Percentiles rank a stretch among this genome's conserved stretches.
Evolutionary conservation across 2,797 vertebrate species (phyloP).

Genomic region (Acanthurus leucopareius): DNA sequence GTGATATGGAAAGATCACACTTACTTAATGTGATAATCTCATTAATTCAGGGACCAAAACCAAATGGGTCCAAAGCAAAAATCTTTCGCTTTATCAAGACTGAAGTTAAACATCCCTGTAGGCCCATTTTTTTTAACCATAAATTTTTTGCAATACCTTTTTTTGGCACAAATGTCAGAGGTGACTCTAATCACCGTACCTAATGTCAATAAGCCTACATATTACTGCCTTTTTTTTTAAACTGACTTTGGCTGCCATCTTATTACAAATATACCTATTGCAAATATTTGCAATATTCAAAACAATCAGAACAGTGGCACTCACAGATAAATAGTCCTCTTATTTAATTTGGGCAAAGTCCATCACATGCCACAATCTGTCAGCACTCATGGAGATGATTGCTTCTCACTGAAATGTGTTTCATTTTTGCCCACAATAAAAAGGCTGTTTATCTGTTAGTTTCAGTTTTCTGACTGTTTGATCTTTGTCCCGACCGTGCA

Average conservation of each 20-base stretch:
- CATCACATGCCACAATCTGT: too few relatives aligned
- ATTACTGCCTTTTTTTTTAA: not conserved
- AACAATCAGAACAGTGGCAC: too few relatives aligned
- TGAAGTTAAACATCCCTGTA: slow-evolving; percentile 32
- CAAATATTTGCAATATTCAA: not conserved
- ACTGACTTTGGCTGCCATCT: slow-evolving; percentile 14
- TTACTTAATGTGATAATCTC: slow-evolving; percentile 56
- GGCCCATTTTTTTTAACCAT: slow-evolving; percentile 27
- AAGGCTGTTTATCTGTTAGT: too few relatives aligned
- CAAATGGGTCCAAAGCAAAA: slow-evolving; percentile 41
- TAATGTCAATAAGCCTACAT: slow-evolving; percentile 35
- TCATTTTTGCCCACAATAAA: too few relatives aligned
- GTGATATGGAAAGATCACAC: slow-evolving; percentile 48
- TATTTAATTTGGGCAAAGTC: too few relatives aligned
- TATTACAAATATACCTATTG: slow-evolving; percentile 14
- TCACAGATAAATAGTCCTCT: too few relatives aligned
- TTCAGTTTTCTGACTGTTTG: too few relatives aligned
- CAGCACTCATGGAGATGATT: too few relatives aligned
- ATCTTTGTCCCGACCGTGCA: too few relatives aligned
- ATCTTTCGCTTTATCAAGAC: slow-evolving; percentile 4
- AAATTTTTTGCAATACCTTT: slow-evolving; percentile 38
- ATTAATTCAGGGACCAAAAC: slow-evolving; percentile 52
- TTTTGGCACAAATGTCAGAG: slow-evolving; percentile 78
- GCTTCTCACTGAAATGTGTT: too few relatives aligned
- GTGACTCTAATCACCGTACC: slow-evolving; percentile 25